Evolutionary conservation across 1,140 invertebrate species (phyloP).

Genomic region (Solen grandis): DNA sequence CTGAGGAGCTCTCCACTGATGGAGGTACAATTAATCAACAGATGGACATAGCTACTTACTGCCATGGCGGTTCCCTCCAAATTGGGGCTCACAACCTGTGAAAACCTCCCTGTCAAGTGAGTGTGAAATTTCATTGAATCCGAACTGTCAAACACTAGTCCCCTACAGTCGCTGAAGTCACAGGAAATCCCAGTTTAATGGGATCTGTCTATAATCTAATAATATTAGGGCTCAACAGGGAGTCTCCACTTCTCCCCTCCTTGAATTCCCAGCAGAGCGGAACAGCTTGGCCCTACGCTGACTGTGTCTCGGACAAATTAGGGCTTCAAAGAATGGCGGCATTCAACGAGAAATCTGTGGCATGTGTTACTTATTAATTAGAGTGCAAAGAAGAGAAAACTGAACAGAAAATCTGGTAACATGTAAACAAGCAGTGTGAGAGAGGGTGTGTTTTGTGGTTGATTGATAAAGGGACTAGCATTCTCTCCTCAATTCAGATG

Average conservation of each 20-base stretch:
- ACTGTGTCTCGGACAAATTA: not conserved
- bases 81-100: conserved; percentile 1
- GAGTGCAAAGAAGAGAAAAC: too few relatives aligned
- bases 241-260: not conserved
- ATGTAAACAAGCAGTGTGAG: too few relatives aligned
- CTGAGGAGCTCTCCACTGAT: conserved; percentile 22
- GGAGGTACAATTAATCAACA: conserved; percentile 46
- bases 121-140: conserved; percentile 51
- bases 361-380: too few relatives aligned
- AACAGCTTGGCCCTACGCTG: conserved; percentile 1
- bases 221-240: conserved; percentile 16
- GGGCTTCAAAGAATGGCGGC: not conserved
- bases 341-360: too few relatives aligned
- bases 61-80: conserved; percentile 41
- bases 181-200: conserved; percentile 54
- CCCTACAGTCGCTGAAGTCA: conserved; percentile 1
- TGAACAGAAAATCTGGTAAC: too few relatives aligned
- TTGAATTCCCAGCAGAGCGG: not conserved
- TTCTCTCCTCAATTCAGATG: too few relatives aligned
- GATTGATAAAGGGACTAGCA: too few relatives aligned
- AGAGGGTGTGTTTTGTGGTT: too few relatives aligned
- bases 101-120: conserved; percentile 41
- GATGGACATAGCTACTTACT: conserved; percentile 41
- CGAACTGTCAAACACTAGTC: conserved; percentile 1
- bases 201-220: conserved; percentile 51